These are phyloP conservation scores for Eueremaeus valkanovi DNA, from an alignment of 2,888 invertebrate species.

Conservation along the genomic window DNA sequence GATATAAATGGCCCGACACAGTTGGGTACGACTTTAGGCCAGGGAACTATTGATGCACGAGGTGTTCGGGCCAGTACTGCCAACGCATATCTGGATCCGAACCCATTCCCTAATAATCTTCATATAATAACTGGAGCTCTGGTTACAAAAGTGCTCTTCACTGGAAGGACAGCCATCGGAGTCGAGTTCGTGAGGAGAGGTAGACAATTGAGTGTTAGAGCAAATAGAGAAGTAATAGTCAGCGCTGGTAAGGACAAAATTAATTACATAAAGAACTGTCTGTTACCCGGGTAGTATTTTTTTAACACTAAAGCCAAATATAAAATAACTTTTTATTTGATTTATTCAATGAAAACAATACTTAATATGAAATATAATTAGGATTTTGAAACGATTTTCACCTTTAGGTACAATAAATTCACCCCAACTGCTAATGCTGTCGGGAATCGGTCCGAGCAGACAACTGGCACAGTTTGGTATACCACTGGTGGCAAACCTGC, in stretches of 20 bases:
- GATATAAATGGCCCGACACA: slow-evolving; percentile 20
- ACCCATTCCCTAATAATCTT: slow-evolving; percentile 7
- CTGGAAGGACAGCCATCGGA: slow-evolving; percentile 11
- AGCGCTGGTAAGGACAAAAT: not conserved
- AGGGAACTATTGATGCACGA: not conserved
- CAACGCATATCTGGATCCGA: slow-evolving; percentile 10
- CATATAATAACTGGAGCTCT: slow-evolving; percentile 20
- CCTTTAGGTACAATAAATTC: too few species aligned
- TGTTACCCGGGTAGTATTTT: too few species aligned
- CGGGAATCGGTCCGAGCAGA: not conserved
- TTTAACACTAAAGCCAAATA: too few species aligned
- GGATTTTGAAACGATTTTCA: not conserved
- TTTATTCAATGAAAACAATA: too few species aligned
- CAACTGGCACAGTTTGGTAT: slow-evolving; percentile 2
- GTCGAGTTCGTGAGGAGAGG: slow-evolving; percentile 6
- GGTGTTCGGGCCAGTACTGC: slow-evolving; percentile 8
- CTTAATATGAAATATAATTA: too few species aligned
- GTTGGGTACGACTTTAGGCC: not conserved
- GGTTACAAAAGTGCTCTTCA: slow-evolving; percentile 15
- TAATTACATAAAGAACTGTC: too few species aligned
- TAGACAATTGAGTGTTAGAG: not conserved
- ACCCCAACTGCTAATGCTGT: slow-evolving; percentile 25
- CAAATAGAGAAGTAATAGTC: slow-evolving; percentile 8
- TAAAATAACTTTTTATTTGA: too few species aligned
- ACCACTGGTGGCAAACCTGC: slow-evolving; percentile 12